Evolutionary conservation across 2,888 invertebrate species (phyloP).

Genomic region (Leptinotarsa tumamoca): DNA sequence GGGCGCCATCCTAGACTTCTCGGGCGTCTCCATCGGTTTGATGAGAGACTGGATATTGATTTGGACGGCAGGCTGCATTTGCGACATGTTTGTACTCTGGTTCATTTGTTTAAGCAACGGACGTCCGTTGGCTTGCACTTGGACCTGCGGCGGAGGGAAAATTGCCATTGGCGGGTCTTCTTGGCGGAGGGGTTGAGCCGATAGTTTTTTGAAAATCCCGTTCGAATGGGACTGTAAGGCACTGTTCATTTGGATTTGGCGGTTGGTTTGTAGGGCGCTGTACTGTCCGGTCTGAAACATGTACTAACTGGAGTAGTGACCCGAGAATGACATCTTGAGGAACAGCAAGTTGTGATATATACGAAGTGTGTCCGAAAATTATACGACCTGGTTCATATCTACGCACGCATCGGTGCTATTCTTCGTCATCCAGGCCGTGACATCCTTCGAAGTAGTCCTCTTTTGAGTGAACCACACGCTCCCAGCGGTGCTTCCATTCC

Average conservation of each 20-base stretch:
- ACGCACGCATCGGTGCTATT: too few relatives aligned
- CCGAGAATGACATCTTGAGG: too few relatives aligned
- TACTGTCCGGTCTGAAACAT: constrained; percentile 61
- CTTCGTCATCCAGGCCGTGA: too few relatives aligned
- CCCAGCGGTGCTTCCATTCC: too few relatives aligned
- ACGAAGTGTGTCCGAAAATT: too few relatives aligned
- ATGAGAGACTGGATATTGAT: constrained; percentile 64
- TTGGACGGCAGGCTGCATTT: constrained; percentile 63
- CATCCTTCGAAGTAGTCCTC: too few relatives aligned
- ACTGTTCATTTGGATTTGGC: constrained; percentile 52
- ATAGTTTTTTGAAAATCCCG: constrained; percentile 48
- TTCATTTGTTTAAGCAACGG: constrained; percentile 44
- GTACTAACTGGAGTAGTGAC: too few relatives aligned
- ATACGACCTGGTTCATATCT: too few relatives aligned
- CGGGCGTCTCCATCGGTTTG: constrained; percentile 59
- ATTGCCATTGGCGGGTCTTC: constrained; percentile 25
- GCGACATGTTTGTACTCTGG: constrained; percentile 44
- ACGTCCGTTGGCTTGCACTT: constrained; percentile 50
- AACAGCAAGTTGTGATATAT: too few relatives aligned
- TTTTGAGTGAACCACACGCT: too few relatives aligned
- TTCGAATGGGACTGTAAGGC: constrained; percentile 51
- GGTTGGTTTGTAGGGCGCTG: constrained; percentile 51
- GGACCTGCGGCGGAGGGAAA: constrained; percentile 39
- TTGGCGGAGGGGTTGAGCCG: constrained; percentile 28
- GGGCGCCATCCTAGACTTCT: constrained; percentile 60